Evolutionary conservation across 2,888 invertebrate species (phyloP).

Genomic region (Standfussiana lucernea): DNA sequence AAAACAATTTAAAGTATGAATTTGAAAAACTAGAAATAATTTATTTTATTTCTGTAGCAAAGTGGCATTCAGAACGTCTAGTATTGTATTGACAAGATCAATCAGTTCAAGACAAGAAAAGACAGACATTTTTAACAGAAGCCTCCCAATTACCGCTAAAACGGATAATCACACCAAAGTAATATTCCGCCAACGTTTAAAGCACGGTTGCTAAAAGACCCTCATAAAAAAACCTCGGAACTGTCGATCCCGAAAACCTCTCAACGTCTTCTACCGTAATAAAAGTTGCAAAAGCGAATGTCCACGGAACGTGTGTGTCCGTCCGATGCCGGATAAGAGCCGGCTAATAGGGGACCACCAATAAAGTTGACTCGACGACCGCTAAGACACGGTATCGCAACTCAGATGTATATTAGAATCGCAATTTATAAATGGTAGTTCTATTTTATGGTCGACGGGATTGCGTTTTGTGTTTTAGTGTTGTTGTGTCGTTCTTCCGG

Average conservation of each 20-base stretch:
- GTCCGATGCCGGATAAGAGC: constrained; percentile 74
- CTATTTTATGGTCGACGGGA: constrained; percentile 71
- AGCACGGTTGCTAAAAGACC: background rate
- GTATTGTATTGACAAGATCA: background rate
- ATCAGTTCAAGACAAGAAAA: background rate
- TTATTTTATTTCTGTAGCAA: background rate
- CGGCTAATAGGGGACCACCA: constrained; percentile 79
- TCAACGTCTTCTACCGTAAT: constrained; percentile 56
- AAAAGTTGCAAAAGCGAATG: constrained; percentile 67
- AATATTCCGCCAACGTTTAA: background rate
- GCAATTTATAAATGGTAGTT: constrained; percentile 78
- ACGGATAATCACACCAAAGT: background rate
- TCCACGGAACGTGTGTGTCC: constrained; percentile 70
- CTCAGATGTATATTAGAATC: constrained; percentile 70
- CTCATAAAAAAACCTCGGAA: constrained; percentile 7
- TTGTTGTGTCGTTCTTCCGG: constrained; percentile 40
- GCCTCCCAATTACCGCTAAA: background rate
- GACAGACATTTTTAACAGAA: background rate
- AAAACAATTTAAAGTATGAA: background rate
- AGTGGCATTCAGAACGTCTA: background rate
- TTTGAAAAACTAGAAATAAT: background rate
- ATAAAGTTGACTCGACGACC: constrained; percentile 69
- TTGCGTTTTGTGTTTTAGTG: constrained; percentile 37
- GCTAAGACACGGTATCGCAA: constrained; percentile 64
- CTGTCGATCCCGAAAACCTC: constrained; percentile 25